A percentile compares a stretch with the other conserved stretches of the same genome.
phyloP scores from a whole-genome alignment of 2,797 vertebrate species.

The Enoplosus armatus region DNA sequence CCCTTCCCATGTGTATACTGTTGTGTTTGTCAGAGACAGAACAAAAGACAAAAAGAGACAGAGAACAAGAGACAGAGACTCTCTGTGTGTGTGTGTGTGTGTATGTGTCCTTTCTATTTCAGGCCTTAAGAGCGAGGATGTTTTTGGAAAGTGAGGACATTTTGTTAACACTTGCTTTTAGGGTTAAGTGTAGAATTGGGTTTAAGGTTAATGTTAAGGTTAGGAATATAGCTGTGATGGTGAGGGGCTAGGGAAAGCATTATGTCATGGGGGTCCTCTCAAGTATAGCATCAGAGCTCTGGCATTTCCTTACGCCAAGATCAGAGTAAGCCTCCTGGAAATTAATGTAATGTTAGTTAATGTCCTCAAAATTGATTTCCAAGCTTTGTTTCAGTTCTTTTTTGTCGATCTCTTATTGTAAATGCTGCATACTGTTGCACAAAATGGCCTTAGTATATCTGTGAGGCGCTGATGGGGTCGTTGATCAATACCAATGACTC shows the following conservation, averaged over 20 bases:
- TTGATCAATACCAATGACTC: conserved; percentile 6
- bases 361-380: neutral
- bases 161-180: no score
- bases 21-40: conserved; percentile 12
- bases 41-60: neutral
- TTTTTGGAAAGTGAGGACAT: no score
- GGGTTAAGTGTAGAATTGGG: neutral
- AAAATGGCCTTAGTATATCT: neutral
- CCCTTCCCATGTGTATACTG: neutral
- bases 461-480: neutral
- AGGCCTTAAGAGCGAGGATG: no score
- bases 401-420: neutral
- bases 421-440: neutral
- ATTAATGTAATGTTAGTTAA: neutral
- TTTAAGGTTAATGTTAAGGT: neutral
- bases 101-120: neutral
- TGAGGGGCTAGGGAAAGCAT: no score
- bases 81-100: neutral
- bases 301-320: no score
- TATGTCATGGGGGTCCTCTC: no score
- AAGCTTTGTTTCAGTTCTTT: neutral
- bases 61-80: neutral
- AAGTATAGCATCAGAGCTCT: no score
- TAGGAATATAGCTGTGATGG: neutral
- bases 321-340: neutral